Percentiles rank a stretch among this genome's conserved stretches.
Evolutionary conservation across 2,888 invertebrate species (phyloP).

Genomic region (Formica aserva): DNA sequence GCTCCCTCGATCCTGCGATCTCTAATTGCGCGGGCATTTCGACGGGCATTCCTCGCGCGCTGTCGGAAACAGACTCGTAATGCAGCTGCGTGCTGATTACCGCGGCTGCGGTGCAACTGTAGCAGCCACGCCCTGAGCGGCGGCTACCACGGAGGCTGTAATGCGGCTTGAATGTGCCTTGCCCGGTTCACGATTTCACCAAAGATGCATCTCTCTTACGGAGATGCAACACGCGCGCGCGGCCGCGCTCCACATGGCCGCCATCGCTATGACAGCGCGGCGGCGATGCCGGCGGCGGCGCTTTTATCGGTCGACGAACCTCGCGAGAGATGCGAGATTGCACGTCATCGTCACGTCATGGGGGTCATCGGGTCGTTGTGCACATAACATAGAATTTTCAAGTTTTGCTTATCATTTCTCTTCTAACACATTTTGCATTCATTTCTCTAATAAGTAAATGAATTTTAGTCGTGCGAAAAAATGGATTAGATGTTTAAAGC

Average conservation of each 20-base stretch:
- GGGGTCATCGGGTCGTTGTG: constrained; percentile 3
- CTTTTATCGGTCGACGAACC: constrained; percentile 65
- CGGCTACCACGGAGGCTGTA: neutral
- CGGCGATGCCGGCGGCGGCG: neutral
- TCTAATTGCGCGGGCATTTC: neutral
- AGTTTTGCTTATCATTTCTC: neutral
- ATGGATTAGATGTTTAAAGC: neutral
- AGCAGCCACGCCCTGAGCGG: neutral
- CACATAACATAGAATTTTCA: neutral
- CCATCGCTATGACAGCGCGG: neutral
- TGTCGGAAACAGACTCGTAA: neutral
- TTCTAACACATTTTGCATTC: neutral
- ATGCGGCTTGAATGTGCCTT: neutral
- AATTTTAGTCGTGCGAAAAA: neutral
- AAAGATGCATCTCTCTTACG: no score
- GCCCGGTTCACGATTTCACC: constrained; percentile 10
- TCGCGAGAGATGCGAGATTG: constrained; percentile 60
- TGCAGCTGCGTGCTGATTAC: constrained; percentile 5
- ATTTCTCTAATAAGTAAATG: neutral
- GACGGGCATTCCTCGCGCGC: neutral
- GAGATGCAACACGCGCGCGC: neutral
- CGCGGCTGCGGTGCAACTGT: neutral
- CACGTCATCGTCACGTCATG: constrained; percentile 31
- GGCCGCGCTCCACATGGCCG: constrained; percentile 33
- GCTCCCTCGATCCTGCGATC: neutral